phyloP scores from a whole-genome alignment of 2,888 invertebrate genomes.

The Apeira syringaria region DNA sequence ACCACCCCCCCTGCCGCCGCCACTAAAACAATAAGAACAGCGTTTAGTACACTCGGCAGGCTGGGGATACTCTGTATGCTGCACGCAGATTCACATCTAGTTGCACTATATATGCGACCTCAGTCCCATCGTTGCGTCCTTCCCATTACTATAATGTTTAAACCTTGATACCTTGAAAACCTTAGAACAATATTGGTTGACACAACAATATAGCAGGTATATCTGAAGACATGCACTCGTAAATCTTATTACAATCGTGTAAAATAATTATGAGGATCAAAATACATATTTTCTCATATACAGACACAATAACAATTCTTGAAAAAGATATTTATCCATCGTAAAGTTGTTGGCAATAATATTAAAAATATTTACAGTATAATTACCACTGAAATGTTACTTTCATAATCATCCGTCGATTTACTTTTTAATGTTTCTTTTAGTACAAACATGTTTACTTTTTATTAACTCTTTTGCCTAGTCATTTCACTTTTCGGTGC shows the following conservation, averaged over 20 bases:
- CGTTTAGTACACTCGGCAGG: slow-evolving; percentile 88
- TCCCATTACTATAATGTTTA: slow-evolving; percentile 83
- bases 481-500: no score
- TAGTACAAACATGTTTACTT: no score
- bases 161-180: slow-evolving; percentile 78
- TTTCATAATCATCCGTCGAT: no score
- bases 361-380: no score
- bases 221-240: slow-evolving; percentile 54
- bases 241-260: slow-evolving; percentile 28
- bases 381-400: no score
- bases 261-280: slow-evolving; percentile 10
- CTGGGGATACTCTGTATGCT: slow-evolving; percentile 80
- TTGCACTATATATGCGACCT: slow-evolving; percentile 76
- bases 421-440: no score
- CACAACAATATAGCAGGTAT: slow-evolving; percentile 55
- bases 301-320: slow-evolving; percentile 6
- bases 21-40: slow-evolving; percentile 95
- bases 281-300: slow-evolving; percentile 7
- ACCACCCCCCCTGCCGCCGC: slow-evolving; percentile 97
- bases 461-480: no score
- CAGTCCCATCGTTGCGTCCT: slow-evolving; percentile 77
- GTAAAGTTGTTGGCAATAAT: no score
- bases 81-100: slow-evolving; percentile 82
- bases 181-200: slow-evolving; percentile 71
- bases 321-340: slow-evolving; percentile 24